phyloP scores from a whole-genome alignment of 2,797 vertebrate genomes.

The Mormyrus proboscirostris region DNA sequence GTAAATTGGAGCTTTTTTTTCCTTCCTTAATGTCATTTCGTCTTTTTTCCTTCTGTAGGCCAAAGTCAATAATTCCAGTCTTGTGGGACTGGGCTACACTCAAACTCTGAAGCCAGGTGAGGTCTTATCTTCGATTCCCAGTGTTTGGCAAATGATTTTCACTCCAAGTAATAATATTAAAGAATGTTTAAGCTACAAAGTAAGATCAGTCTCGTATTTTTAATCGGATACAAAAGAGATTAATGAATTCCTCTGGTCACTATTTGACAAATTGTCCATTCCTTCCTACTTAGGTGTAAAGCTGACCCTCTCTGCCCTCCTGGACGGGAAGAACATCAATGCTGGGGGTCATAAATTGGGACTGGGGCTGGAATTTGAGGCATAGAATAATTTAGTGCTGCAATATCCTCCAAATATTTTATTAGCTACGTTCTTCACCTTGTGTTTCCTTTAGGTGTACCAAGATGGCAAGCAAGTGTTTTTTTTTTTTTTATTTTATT shows the following conservation, averaged over 20 bases:
- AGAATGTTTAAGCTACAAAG: neutral
- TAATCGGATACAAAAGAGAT: neutral
- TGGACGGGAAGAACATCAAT: slow-evolving; percentile 95
- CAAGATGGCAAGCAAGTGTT: slow-evolving; percentile 64
- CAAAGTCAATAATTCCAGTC: slow-evolving; percentile 98
- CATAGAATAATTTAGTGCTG: slow-evolving; percentile 58
- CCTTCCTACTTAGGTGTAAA: slow-evolving; percentile 72
- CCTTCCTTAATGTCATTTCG: neutral
- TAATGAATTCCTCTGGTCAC: neutral
- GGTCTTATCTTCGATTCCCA: slow-evolving; percentile 27
- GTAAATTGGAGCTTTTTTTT: neutral
- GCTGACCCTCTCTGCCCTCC: slow-evolving; percentile 85
- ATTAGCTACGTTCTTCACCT: slow-evolving; percentile 72
- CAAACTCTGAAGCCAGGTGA: slow-evolving; percentile 93
- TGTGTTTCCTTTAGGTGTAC: slow-evolving; percentile 67
- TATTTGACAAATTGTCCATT: neutral
- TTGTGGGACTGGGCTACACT: slow-evolving; percentile 93
- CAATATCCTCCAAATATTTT: slow-evolving; percentile 60
- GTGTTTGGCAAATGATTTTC: neutral
- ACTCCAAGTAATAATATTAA: neutral
- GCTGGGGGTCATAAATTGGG: slow-evolving; percentile 93
- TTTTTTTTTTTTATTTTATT: slow-evolving; percentile 28
- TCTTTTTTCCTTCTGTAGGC: slow-evolving; percentile 58
- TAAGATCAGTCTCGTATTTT: neutral
- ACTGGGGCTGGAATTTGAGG: slow-evolving; percentile 92